phyloP scores from a whole-genome alignment of 2,797 vertebrate species.

The Cheirogaleus major region DNA sequence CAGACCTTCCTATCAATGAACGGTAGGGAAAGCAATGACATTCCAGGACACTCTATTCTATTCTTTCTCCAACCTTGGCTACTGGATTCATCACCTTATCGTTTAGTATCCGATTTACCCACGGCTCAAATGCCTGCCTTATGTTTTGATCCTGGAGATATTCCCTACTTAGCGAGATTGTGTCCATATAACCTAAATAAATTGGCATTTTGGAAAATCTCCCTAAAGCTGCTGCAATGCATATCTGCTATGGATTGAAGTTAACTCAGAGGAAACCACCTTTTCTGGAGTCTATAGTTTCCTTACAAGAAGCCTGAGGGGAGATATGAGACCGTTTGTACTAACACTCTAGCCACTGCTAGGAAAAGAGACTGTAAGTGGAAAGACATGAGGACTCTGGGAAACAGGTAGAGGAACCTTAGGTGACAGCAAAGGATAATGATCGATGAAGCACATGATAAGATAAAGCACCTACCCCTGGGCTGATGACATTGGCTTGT shows the following conservation, averaged over 20 bases:
- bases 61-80: neutral
- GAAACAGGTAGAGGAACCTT: neutral
- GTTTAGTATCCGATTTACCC: neutral
- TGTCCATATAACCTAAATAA: neutral
- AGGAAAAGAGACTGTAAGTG: neutral
- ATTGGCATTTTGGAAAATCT: neutral
- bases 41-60: neutral
- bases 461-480: neutral
- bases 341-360: neutral
- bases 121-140: too few relatives aligned
- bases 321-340: neutral
- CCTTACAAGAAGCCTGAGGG: neutral
- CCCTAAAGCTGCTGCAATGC: neutral
- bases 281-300: neutral
- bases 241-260: neutral
- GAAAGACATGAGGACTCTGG: neutral
- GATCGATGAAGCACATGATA: too few relatives aligned
- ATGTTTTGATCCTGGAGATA: neutral
- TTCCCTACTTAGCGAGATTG: neutral
- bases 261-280: neutral
- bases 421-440: neutral
- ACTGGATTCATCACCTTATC: neutral
- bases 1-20: neutral
- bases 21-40: neutral
- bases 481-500: neutral